Evolutionary conservation across 2,888 invertebrate species (phyloP), one percentile per base, ranked within the genome.

Genomic region (Thumatha senex): DNA sequence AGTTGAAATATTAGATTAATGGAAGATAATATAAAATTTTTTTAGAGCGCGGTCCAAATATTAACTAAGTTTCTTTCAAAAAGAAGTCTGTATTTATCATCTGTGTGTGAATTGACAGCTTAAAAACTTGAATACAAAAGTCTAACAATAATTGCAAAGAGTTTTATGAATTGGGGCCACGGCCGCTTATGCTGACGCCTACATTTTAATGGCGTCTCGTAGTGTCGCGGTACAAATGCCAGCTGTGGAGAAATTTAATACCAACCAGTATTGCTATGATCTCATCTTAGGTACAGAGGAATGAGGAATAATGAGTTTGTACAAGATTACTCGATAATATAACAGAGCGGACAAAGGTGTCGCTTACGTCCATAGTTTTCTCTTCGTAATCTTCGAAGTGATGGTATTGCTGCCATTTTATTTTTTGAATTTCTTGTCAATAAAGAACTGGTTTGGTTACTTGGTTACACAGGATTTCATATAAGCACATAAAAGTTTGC

Each of bases 161-260:
- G 52, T 61, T 62, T 63, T 60, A 68, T 64, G 61, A 75, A 84
- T 83, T 70, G 78, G 62, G 84, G 85, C 78, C 86, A 86, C 40
- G 84, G 86, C 62, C 84, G 73, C 74, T 75, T 81, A 80, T 79
- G 76, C 72, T 75, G 70, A 71, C 80, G 76, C 81, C 78, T 74
- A 81, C 80, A 63, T 70, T 61, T 56, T 65, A 24, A 65, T 63
- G 56, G 61, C 67, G 62, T 60, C 69, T 63, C 53, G 46, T 10
- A 57, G 67, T 63, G 73, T 67, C 70, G 68, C 35, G 14, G n/a
- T n/a, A 69, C 65, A 63, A 67, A 62, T 62, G 62, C 68, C 72
- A 64, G 67, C 71, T 58, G 65, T 60, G 67, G 60, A 64, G 56
- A 61, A 63, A 72, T 63, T 64, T 66, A 70, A 72, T 71, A 70